phyloP scores from a whole-genome alignment of 2,797 vertebrate genomes.

The Mergus octosetaceus region DNA sequence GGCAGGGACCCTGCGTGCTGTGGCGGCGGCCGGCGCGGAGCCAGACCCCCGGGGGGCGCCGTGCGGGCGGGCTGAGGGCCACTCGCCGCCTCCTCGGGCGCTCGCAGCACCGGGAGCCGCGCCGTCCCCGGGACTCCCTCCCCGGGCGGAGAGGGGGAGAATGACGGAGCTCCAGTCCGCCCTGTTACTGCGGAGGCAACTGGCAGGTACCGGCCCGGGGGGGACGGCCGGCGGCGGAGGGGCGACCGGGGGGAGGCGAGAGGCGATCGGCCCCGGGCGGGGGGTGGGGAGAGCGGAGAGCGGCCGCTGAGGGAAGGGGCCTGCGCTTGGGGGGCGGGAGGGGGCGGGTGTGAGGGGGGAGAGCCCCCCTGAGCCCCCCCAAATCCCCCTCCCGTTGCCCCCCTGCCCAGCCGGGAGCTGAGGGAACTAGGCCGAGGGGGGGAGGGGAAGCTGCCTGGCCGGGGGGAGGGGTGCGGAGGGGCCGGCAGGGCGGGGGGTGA shows the following conservation, averaged over 20 bases:
- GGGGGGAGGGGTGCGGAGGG: not conserved
- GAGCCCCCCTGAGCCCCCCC: no score
- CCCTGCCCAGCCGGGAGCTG: not conserved
- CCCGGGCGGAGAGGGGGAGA: constrained; percentile 33
- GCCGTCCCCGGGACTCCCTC: not conserved
- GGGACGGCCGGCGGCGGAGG: not conserved
- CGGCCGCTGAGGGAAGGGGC: no score
- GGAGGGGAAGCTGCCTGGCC: not conserved
- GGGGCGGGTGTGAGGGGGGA: no score
- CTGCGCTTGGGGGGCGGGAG: no score
- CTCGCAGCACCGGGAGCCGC: constrained; percentile 73
- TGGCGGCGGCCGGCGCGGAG: constrained; percentile 65
- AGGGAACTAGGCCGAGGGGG: not conserved
- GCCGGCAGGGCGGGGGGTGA: not conserved
- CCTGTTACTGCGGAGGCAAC: constrained; percentile 93
- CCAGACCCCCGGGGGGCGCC: constrained; percentile 80
- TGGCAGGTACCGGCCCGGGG: constrained; percentile 84
- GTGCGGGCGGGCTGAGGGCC: constrained; percentile 71
- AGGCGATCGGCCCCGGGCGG: not conserved
- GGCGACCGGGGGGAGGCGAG: not conserved
- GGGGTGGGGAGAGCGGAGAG: not conserved
- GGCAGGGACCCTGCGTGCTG: constrained; percentile 66
- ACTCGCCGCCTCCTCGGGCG: constrained; percentile 79
- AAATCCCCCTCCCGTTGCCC: not conserved
- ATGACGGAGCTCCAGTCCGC: constrained; percentile 96